phyloP scores from a whole-genome alignment of 2,797 vertebrate genomes.

The Tangara arthus region DNA sequence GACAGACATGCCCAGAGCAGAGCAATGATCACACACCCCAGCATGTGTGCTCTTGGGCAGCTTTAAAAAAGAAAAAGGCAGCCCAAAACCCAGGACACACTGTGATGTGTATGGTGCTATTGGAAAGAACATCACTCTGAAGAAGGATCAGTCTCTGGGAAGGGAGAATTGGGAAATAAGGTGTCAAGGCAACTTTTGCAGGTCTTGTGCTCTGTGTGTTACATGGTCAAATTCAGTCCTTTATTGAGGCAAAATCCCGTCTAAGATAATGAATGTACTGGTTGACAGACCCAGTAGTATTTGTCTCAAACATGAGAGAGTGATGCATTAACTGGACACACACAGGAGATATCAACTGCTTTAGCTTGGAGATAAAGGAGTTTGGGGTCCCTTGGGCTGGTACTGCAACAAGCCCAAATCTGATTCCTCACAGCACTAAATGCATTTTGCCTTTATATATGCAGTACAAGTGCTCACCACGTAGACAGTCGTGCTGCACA shows the following conservation, averaged over 20 bases:
- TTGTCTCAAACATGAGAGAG: neutral
- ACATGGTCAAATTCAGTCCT: neutral
- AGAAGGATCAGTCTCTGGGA: neutral
- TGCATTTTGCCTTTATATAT: neutral
- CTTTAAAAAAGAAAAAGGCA: neutral
- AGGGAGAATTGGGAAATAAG: neutral
- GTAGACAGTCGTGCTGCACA: fast-evolving
- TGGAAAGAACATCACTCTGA: neutral
- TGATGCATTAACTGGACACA: neutral
- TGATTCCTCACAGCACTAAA: neutral
- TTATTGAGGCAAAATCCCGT: neutral
- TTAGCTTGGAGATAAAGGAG: neutral
- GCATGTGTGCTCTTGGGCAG: neutral
- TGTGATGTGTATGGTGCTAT: fast-evolving
- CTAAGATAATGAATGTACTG: neutral
- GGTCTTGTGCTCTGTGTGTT: neutral
- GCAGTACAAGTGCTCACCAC: neutral
- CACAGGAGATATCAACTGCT: neutral
- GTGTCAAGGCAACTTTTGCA: neutral
- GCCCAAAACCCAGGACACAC: neutral
- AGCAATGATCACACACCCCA: neutral
- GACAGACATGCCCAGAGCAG: neutral
- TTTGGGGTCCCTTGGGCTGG: neutral
- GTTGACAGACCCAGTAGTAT: neutral
- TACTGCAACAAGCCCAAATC: neutral